phyloP scores from a whole-genome alignment of 2,888 invertebrate species.

The Pyrrhosoma nymphula region DNA sequence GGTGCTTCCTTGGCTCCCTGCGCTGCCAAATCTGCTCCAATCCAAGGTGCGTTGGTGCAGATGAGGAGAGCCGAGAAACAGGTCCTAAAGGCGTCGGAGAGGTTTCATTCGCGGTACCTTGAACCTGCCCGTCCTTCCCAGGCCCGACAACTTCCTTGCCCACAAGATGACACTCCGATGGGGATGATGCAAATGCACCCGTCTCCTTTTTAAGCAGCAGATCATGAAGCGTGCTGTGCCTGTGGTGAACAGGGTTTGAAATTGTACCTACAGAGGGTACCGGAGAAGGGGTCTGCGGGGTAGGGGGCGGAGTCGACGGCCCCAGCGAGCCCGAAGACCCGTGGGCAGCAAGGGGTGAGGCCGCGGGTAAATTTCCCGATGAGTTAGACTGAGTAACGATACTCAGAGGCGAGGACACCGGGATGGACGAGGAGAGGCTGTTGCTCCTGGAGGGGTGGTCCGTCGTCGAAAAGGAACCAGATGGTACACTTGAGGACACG shows the following conservation, averaged over 20 bases:
- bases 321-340: constrained; percentile 75
- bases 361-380: constrained; percentile 75
- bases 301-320: constrained; percentile 48
- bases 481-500: constrained; percentile 77
- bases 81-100: constrained; percentile 72
- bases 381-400: constrained; percentile 78
- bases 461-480: constrained; percentile 74
- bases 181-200: constrained; percentile 78
- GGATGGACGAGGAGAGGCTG: constrained; percentile 76
- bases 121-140: constrained; percentile 73
- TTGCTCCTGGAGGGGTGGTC: constrained; percentile 71
- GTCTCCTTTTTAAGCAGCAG: constrained; percentile 85
- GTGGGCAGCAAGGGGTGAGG: constrained; percentile 76
- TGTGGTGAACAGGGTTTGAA: constrained; percentile 74
- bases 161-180: constrained; percentile 80
- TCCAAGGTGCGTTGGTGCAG: constrained; percentile 91
- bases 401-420: constrained; percentile 81
- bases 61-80: constrained; percentile 88
- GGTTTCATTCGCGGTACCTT: constrained; percentile 30
- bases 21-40: constrained; percentile 92
- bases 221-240: constrained; percentile 82
- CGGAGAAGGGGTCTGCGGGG: constrained; percentile 44
- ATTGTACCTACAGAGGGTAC: neutral
- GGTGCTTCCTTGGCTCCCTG: constrained; percentile 91
- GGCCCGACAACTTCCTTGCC: constrained; percentile 84